Percentiles rank a stretch among this genome's conserved stretches.
These are phyloP conservation scores for Pipra filicauda DNA, from an alignment of 2,113 vertebrate genomes.

Conservation along the genomic window DNA sequence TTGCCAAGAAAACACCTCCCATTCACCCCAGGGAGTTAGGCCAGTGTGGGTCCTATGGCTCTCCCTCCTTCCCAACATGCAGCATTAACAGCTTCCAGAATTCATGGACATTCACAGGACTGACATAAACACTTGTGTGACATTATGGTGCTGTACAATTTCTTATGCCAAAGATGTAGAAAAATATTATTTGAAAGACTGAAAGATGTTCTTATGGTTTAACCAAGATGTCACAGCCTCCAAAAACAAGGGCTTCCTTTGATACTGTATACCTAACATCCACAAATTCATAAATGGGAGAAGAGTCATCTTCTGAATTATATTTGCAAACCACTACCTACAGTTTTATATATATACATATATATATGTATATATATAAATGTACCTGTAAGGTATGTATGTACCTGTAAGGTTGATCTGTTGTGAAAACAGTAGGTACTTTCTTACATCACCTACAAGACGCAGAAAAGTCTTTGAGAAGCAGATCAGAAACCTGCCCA, in stretches of 20 bases:
- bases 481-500: neutral
- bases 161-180: neutral
- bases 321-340: neutral
- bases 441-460: neutral
- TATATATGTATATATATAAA: too few relatives aligned
- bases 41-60: neutral
- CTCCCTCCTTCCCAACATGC: neutral
- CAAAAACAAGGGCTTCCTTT: neutral
- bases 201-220: neutral
- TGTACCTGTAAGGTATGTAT: neutral
- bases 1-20: neutral
- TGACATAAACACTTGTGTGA: neutral
- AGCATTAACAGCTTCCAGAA: neutral
- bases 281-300: neutral
- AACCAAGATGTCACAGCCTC: neutral
- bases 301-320: neutral
- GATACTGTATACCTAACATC: neutral
- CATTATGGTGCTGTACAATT: neutral
- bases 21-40: neutral
- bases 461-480: neutral
- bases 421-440: neutral
- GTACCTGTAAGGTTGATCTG: neutral
- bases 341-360: neutral
- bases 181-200: neutral
- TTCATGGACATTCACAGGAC: neutral